Evolutionary conservation across 2,888 invertebrate species (phyloP).

Genomic region (Cerastoderma edule): DNA sequence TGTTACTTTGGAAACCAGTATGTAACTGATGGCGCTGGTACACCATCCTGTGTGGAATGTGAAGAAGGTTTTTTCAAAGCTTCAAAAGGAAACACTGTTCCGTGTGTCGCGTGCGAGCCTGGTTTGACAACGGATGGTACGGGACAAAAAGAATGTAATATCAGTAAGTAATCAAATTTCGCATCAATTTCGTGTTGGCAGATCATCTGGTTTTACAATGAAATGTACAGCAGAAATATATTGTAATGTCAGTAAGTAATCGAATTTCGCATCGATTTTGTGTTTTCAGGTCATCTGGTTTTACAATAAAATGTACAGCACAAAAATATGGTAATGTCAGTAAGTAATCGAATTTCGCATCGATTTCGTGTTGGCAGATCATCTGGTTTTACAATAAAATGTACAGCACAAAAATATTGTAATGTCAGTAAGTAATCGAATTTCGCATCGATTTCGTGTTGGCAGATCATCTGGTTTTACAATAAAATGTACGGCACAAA

Average conservation of each 20-base stretch:
- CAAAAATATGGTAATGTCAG: conserved; percentile 28
- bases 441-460: too few relatives aligned
- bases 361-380: too few relatives aligned
- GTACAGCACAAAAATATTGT: conserved; percentile 33
- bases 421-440: conserved; percentile 28
- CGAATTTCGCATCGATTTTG: background rate
- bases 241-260: conserved; percentile 37
- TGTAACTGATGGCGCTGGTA: background rate
- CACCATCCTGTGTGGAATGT: conserved; percentile 35
- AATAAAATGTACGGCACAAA: too few relatives aligned
- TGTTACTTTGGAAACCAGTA: conserved; percentile 38
- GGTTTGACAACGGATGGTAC: conserved; percentile 38
- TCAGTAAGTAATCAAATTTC: conserved; percentile 28
- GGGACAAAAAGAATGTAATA: conserved; percentile 30
- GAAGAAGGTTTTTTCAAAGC: conserved; percentile 34
- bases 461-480: too few relatives aligned
- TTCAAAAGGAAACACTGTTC: conserved; percentile 22
- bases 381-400: conserved; percentile 35
- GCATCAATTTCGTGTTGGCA: too few relatives aligned
- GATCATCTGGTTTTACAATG: conserved; percentile 35
- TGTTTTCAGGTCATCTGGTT: too few relatives aligned
- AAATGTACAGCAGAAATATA: conserved; percentile 29
- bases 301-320: conserved; percentile 37
- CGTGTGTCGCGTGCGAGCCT: conserved; percentile 24
- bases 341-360: conserved; percentile 22